Percentiles rank a stretch among this genome's conserved stretches.
phyloP scores from a whole-genome alignment of 2,113 vertebrate genomes.

The Saguinus imperator region DNA sequence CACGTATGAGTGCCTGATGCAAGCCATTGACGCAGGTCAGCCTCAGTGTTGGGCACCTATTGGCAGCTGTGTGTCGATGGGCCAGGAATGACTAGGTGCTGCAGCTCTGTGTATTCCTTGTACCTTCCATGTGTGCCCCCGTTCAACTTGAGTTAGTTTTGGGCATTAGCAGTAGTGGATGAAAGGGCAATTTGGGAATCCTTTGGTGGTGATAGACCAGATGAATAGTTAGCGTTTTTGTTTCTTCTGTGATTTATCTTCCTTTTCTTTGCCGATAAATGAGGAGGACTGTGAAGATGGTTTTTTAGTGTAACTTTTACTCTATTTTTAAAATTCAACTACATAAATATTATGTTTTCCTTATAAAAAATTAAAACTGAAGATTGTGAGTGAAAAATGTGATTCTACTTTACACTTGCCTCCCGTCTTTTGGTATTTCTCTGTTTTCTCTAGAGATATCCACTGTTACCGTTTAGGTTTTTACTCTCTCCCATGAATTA shows the following conservation, averaged over 20 bases:
- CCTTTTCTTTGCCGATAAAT: constrained; percentile 16
- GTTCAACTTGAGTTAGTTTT: neutral
- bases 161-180: neutral
- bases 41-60: rapidly evolving
- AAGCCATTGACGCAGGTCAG: constrained; percentile 96
- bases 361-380: neutral
- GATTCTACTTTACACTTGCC: neutral
- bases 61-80: neutral
- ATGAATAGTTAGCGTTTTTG: neutral
- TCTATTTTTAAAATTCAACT: neutral
- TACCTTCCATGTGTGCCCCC: neutral
- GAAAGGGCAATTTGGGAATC: neutral
- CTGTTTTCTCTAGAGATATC: neutral
- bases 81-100: rapidly evolving
- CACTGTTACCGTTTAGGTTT: neutral
- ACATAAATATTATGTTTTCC: neutral
- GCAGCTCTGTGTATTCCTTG: rapidly evolving
- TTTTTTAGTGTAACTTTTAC: neutral
- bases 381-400: neutral
- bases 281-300: neutral
- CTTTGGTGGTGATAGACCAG: neutral
- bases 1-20: constrained; percentile 99
- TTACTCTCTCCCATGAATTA: neutral
- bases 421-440: neutral
- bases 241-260: neutral